A percentile compares a stretch with the other conserved stretches of the same genome.
Conservation (phyloP, 2,113 vertebrate species). For the Callipepla squamata region DNA sequence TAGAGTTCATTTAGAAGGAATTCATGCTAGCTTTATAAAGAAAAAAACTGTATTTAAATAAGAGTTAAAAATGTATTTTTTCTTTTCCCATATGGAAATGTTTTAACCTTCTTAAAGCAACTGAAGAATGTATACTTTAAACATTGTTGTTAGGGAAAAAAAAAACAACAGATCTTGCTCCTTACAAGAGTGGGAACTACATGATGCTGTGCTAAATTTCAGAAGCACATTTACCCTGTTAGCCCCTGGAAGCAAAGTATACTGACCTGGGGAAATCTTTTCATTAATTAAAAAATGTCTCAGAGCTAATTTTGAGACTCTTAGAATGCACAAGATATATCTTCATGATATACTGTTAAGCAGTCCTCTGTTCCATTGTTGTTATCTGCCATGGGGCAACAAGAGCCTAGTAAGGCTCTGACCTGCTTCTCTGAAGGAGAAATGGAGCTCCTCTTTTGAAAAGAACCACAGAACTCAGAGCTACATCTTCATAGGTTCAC, state of each 20-base stretch:
- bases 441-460: not conserved
- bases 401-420: not conserved
- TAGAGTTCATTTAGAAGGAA: not conserved
- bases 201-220: rapidly evolving
- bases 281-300: not conserved
- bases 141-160: not conserved
- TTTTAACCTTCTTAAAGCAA: not conserved
- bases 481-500: not conserved
- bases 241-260: not conserved
- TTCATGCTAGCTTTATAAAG: rapidly evolving
- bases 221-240: not conserved
- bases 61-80: not conserved
- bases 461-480: not conserved
- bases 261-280: not conserved
- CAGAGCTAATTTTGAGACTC: not conserved
- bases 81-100: not conserved
- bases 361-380: not conserved
- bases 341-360: rapidly evolving
- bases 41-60: not conserved
- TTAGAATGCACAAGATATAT: not conserved
- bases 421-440: not conserved
- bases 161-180: rapidly evolving
- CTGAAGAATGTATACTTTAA: not conserved
- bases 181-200: rapidly evolving
- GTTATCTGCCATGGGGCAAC: not conserved